Base-by-base conservation (phyloP, 2,888 invertebrate species). In the Arctia plantaginis region DNA sequence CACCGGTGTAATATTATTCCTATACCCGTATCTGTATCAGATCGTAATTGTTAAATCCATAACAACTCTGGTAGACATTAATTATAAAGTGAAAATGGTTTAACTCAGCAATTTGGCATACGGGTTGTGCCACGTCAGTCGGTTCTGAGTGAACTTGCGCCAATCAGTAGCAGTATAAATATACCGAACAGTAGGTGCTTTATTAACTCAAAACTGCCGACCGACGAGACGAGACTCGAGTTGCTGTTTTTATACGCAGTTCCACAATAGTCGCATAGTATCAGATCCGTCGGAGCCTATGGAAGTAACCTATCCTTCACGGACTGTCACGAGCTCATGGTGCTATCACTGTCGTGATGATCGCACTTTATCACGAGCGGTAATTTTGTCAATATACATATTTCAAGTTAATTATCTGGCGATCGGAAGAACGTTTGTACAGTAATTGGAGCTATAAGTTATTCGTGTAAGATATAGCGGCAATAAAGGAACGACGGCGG, bases 331-430 rank as follows among this genome's bases (percentile, higher is more conserved):
- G 27, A 59, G 27, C 27, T 66, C 51, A 39, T 69, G 35, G 47
- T 67, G 30, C 62, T 65, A 67, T 75, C 72, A 67, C 72, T 30
- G 76, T 72, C 67, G 66, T 67, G 83, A 80, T 78, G 81, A 78
- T 81, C 84, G 65, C 81, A 80, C 85, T 84, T 74, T 73, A 77
- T 87, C 82, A 82, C 74, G 69, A 76, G 67, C 70, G 74, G 73
- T 85, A 81, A 88, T 90, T 89, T 88, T n/a, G 87, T 88, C 88
- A 74, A 67, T 73, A 88, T 89, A 84, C 84, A 82, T 89, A 84
- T 84, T 82, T 87, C 84, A 84, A 85, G 82, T 86, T 87, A 89
- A 89, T 89, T 87, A 89, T 86, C 83, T 77, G 66, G 62, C 72
- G 78, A 77, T 77, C 78, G 75, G 74, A 77, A 72, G 77, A 69